Conservation (phyloP, 2,113 vertebrate species). For the Hydrolagus affinis region DNA sequence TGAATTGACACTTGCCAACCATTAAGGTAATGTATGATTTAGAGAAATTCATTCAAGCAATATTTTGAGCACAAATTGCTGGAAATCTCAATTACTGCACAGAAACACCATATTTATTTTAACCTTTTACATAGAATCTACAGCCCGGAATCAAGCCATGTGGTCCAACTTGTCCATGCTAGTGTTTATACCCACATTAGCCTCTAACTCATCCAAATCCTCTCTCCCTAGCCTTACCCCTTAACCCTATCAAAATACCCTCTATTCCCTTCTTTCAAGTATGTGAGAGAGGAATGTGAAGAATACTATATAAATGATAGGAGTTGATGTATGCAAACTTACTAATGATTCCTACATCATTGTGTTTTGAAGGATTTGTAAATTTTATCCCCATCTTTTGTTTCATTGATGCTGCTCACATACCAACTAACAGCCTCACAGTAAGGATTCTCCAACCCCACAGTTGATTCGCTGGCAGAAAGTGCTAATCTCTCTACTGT, state of each 20-base stretch:
- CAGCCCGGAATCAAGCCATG: too few relatives aligned
- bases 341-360: too few relatives aligned
- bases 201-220: too few relatives aligned
- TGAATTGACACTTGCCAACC: neutral
- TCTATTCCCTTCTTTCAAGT: too few relatives aligned
- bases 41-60: neutral
- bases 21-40: constrained; percentile 17
- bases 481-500: neutral
- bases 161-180: too few relatives aligned
- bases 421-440: neutral
- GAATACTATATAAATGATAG: too few relatives aligned
- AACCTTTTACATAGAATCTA: neutral
- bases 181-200: too few relatives aligned
- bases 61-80: constrained; percentile 1
- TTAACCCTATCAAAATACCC: too few relatives aligned
- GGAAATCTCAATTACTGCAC: constrained; percentile 3
- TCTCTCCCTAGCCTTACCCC: too few relatives aligned
- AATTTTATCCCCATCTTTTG: neutral
- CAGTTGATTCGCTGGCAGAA: neutral
- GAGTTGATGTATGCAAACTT: too few relatives aligned
- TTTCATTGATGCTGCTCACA: neutral
- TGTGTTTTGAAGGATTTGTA: neutral
- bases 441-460: neutral
- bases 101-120: neutral
- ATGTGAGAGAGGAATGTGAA: too few relatives aligned